Base-by-base conservation (phyloP, 2,888 invertebrate species). In the Chloroclysta siterata region DNA sequence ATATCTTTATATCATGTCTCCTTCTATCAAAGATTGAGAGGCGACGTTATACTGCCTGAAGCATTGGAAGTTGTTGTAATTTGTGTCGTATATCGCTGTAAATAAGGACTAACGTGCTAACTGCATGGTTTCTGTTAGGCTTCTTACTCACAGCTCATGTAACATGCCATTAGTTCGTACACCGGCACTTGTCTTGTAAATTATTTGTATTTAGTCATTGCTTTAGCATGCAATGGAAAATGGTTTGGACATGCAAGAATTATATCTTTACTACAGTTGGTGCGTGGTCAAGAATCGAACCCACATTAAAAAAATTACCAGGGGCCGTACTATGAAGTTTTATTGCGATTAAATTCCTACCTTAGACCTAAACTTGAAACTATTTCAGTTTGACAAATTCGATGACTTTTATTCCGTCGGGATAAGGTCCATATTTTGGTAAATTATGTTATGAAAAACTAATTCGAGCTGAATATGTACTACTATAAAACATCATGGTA, bases 141-240 rank as follows among this genome's bases (percentile, higher is more conserved):
- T 80, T 76, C 57, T 75, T 72, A 66, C 67, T 73, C 78, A 81
- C 79, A 56, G 75, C 72, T 79, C 82, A 80, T 80, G 77, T 78
- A 73, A 76, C 80, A 77, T 77, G 66, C 74, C 77, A 80, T 78
- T 77, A 77, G 76, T 65, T 60, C 76, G 76, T 76, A 72, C 86
- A 83, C 77, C 73, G 65, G 82, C 85, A 85, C 86, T 66, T 79
- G 75, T 72, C 33, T 33, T 33, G 33, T 33, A 8, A 33, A 73
- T 80, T 77, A 68, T 72, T 74, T 73, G 60, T 62, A 70, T 76
- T 74, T 63, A 69, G 73, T 77, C 72, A 70, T 67, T 71, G 78
- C 78, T 78, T 51, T 76, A 72, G 80, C 77, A 78, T 57, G 54
- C 17, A 28, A 41, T 73, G 75, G 59, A 63, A 52, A 65, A 65